These are phyloP conservation scores for Dissostichus mawsoni DNA, from an alignment of 2,113 vertebrate species.

Conservation along the genomic window DNA sequence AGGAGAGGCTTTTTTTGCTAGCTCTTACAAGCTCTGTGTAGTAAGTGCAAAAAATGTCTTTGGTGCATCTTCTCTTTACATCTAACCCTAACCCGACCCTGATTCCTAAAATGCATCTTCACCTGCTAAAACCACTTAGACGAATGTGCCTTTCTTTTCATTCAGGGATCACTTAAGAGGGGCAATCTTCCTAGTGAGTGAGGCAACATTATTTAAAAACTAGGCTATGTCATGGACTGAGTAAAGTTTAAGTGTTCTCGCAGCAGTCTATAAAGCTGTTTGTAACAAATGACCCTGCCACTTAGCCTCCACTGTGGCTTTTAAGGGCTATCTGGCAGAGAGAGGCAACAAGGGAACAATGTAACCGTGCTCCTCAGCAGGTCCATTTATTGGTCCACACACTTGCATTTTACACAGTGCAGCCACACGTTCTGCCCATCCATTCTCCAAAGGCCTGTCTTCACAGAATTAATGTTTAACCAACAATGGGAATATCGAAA, in stretches of 20 bases:
- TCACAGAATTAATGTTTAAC: background rate
- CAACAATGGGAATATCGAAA: background rate
- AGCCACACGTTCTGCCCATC: conserved; percentile 8
- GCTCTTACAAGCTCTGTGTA: background rate
- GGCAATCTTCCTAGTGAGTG: background rate
- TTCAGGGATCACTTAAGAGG: background rate
- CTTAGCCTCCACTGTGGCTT: conserved; percentile 42
- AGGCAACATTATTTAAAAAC: conserved; percentile 14
- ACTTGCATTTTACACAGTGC: conserved; percentile 10
- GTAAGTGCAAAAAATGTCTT: background rate
- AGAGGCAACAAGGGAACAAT: conserved; percentile 32
- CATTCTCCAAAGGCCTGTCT: background rate
- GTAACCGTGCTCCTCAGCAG: conserved; percentile 27
- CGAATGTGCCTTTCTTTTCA: background rate
- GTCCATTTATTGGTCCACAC: conserved; percentile 42
- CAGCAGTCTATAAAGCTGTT: conserved; percentile 48
- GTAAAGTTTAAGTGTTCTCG: conserved; percentile 32
- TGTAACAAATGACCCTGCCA: conserved; percentile 35
- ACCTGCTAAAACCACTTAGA: background rate
- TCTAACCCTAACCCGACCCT: background rate
- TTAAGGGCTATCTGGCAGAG: conserved; percentile 31
- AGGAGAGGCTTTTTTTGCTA: conserved; percentile 11
- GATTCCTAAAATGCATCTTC: background rate
- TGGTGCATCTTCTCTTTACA: background rate
- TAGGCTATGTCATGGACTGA: background rate